These are phyloP conservation scores for Procambarus virginalis DNA, from an alignment of 1,140 invertebrate species.

Conservation along the genomic window DNA sequence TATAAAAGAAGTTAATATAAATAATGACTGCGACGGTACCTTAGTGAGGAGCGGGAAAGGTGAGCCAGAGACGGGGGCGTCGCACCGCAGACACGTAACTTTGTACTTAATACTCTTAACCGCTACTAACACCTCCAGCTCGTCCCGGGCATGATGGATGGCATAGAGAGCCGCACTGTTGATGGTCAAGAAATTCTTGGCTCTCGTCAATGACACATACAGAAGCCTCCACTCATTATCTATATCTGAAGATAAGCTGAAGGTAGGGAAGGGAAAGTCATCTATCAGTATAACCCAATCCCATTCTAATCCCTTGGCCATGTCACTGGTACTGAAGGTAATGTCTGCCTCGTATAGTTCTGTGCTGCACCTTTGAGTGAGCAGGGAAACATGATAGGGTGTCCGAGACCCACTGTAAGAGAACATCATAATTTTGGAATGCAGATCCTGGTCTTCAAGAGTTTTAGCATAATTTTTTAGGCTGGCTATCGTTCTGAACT, in stretches of 20 bases:
- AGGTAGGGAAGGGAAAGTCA: slow-evolving; percentile 5
- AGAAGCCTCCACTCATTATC: slow-evolving; percentile 64
- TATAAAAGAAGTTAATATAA: not conserved
- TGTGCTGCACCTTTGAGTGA: slow-evolving; percentile 33
- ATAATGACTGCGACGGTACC: not conserved
- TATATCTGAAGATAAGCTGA: not conserved
- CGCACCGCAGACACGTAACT: slow-evolving; percentile 18
- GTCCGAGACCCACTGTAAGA: slow-evolving; percentile 20
- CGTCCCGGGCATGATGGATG: slow-evolving; percentile 21
- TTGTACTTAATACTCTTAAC: not conserved
- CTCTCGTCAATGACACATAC: slow-evolving; percentile 68
- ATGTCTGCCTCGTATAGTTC: slow-evolving; percentile 20
- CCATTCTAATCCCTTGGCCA: slow-evolving; percentile 69
- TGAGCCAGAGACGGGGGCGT: not conserved
- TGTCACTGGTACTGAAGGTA: slow-evolving; percentile 69
- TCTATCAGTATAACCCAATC: slow-evolving; percentile 65
- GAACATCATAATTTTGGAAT: slow-evolving; percentile 58
- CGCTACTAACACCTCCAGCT: slow-evolving; percentile 22
- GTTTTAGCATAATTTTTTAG: slow-evolving; percentile 25
- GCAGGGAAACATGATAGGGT: slow-evolving; percentile 7
- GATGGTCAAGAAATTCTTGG: slow-evolving; percentile 61
- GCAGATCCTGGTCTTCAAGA: slow-evolving; percentile 57
- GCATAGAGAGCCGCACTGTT: slow-evolving; percentile 50
- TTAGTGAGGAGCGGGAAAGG: slow-evolving; percentile 9
- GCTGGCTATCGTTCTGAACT: not conserved